Evolutionary conservation across 2,797 vertebrate species (phyloP).

Genomic region (Luscinia luscinia): DNA sequence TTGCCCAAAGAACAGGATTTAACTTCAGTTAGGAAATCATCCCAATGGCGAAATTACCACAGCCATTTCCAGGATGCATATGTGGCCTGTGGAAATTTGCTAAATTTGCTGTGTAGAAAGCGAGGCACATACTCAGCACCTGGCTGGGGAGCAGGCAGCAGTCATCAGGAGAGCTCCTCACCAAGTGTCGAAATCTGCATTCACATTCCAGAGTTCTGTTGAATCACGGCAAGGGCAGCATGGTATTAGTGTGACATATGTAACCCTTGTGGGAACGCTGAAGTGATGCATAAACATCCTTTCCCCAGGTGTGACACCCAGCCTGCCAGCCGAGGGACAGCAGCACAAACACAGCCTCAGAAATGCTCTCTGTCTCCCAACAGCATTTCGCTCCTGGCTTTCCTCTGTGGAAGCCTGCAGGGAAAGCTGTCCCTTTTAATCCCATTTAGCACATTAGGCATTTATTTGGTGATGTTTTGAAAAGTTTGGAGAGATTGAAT

Average conservation of each 20-base stretch:
- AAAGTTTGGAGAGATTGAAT: background rate
- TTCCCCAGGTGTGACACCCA: background rate
- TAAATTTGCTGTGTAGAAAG: background rate
- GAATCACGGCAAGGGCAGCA: background rate
- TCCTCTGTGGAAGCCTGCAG: background rate
- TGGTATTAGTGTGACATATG: background rate
- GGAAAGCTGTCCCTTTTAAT: background rate
- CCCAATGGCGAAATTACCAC: background rate
- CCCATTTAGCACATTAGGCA: background rate
- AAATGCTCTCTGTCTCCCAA: background rate
- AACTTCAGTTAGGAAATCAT: background rate
- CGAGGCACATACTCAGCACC: background rate
- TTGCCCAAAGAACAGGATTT: background rate
- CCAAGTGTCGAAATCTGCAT: background rate
- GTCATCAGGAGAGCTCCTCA: slow-evolving; percentile 2
- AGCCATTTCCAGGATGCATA: accelerated
- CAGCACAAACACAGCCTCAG: background rate
- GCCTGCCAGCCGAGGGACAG: background rate
- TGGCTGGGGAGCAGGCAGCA: background rate
- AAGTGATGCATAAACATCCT: background rate
- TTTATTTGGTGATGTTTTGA: background rate
- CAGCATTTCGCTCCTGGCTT: background rate
- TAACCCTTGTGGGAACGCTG: background rate
- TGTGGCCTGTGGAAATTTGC: background rate
- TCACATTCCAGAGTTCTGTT: background rate